A percentile compares a stretch with the other conserved stretches of the same genome.
These are phyloP conservation scores for Poecilia picta DNA, from an alignment of 2,797 vertebrate genomes.

Conservation along the genomic window DNA sequence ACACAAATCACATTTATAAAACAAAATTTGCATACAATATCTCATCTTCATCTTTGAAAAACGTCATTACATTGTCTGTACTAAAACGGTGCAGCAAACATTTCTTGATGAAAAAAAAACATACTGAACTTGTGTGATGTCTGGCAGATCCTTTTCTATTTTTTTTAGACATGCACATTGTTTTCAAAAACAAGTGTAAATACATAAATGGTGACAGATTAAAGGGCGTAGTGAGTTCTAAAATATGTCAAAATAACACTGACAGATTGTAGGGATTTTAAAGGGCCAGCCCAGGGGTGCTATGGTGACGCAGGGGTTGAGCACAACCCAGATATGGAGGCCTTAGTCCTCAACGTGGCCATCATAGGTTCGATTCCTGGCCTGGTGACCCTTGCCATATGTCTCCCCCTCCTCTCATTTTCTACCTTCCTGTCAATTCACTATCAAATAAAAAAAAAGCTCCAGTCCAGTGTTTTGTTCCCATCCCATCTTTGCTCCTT, in stretches of 20 bases:
- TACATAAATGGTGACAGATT: neutral
- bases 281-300: neutral
- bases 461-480: neutral
- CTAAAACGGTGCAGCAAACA: constrained; percentile 4
- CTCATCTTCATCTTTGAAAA: neutral
- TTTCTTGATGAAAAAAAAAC: constrained; percentile 35
- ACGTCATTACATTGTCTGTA: constrained; percentile 9
- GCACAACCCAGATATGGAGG: no score
- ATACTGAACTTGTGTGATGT: constrained; percentile 9
- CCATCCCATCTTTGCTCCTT: neutral
- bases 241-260: neutral
- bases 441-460: neutral
- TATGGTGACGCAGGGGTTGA: no score
- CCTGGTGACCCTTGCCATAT: no score
- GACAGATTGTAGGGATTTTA: neutral
- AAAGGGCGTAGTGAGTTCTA: neutral
- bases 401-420: no score
- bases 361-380: no score
- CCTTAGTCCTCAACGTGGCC: no score
- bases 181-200: constrained; percentile 7
- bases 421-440: no score
- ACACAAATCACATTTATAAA: constrained; percentile 17
- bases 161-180: neutral
- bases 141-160: constrained; percentile 1
- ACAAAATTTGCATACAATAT: neutral